These are phyloP conservation scores for Pimpla rufipes DNA, from an alignment of 2,888 invertebrate genomes.

Conservation along the genomic window DNA sequence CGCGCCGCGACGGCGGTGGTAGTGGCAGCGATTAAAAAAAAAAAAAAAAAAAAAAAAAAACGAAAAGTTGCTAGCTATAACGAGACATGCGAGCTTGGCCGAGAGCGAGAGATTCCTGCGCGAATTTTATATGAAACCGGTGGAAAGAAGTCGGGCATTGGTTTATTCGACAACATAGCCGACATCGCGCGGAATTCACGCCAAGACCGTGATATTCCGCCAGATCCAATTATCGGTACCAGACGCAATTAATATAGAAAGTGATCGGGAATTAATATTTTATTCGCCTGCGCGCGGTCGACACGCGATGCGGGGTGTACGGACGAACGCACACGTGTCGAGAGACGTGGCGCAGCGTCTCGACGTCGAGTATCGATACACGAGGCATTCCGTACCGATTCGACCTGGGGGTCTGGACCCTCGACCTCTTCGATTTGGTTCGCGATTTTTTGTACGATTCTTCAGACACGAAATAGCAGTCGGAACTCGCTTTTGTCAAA, in stretches of 20 bases:
- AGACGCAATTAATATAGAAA: constrained; percentile 53
- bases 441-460: too few relatives aligned
- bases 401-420: too few relatives aligned
- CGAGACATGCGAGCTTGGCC: constrained; percentile 54
- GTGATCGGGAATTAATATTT: constrained; percentile 44
- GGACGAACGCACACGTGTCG: neutral
- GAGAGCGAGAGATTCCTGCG: constrained; percentile 57
- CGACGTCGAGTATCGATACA: too few relatives aligned
- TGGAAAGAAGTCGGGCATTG: constrained; percentile 36
- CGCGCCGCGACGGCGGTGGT: constrained; percentile 8
- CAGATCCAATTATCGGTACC: constrained; percentile 32
- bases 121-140: constrained; percentile 54
- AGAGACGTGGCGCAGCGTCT: too few relatives aligned
- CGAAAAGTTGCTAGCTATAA: constrained; percentile 49
- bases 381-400: too few relatives aligned
- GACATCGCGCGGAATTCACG: constrained; percentile 51
- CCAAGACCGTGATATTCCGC: constrained; percentile 47
- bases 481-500: too few relatives aligned
- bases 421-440: too few relatives aligned
- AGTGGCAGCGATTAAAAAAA: neutral
- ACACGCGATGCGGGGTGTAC: neutral
- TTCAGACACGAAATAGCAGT: too few relatives aligned
- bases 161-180: constrained; percentile 57
- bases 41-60: constrained; percentile 38
- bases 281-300: neutral